A percentile compares a stretch with the other conserved stretches of the same genome.
Conservation (phyloP, 64 coral and sea anemone species). For the Trachythela sp. region DNA sequence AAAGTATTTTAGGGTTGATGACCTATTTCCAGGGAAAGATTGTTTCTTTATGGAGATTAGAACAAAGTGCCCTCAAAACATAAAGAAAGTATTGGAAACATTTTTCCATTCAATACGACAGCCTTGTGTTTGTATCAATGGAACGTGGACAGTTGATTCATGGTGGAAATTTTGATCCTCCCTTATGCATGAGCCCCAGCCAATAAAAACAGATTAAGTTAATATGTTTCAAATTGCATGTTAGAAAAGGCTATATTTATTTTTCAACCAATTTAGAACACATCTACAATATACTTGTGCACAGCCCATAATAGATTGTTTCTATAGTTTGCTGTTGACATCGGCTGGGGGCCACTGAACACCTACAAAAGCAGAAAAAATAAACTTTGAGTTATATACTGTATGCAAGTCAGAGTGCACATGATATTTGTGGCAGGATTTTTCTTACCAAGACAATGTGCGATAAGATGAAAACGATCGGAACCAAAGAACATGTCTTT, state of each 20-base stretch:
- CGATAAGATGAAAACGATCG: not conserved
- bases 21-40: not conserved
- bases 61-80: not conserved
- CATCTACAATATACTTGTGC: too few species aligned
- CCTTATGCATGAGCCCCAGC: too few species aligned
- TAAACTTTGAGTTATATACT: not conserved
- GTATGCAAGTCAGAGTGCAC: not conserved
- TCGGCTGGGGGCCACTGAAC: not conserved
- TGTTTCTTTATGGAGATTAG: not conserved
- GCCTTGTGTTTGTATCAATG: not conserved
- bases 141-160: not conserved
- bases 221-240: too few species aligned
- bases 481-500: not conserved
- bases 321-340: not conserved
- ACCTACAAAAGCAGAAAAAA: not conserved
- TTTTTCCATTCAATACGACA: not conserved
- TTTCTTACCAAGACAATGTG: not conserved
- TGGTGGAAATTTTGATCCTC: not conserved
- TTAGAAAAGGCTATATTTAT: too few species aligned
- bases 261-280: too few species aligned
- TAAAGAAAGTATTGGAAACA: not conserved
- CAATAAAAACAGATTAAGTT: too few species aligned
- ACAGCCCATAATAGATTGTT: too few species aligned
- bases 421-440: not conserved
- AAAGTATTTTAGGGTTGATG: not conserved